Conservation (phyloP, 2,113 vertebrate species). For the Misgurnus mizolepis region DNA sequence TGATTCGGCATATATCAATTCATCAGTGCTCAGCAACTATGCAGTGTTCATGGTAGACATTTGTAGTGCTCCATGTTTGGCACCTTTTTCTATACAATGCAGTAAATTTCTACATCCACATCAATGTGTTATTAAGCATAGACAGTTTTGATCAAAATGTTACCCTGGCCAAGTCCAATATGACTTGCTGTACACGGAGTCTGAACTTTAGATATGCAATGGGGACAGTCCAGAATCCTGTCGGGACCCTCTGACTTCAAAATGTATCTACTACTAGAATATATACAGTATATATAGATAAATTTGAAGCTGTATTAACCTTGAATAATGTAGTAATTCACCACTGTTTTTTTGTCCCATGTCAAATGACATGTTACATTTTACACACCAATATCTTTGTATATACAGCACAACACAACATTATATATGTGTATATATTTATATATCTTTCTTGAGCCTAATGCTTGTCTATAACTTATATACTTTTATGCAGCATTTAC, state of each 20-base stretch:
- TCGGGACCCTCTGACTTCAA: no score
- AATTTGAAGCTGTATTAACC: constrained; percentile 9
- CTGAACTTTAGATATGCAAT: constrained; percentile 19
- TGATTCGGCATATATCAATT: constrained; percentile 52
- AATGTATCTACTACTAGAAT: not conserved
- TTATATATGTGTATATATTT: not conserved
- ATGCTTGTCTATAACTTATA: not conserved
- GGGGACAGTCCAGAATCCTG: not conserved
- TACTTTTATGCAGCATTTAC: no score
- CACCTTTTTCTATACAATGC: constrained; percentile 63
- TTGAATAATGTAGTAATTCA: constrained; percentile 16
- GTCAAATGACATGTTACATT: constrained; percentile 36
- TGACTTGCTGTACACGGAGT: constrained; percentile 9
- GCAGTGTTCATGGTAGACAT: constrained; percentile 56
- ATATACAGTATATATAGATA: no score
- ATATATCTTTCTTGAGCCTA: constrained; percentile 9
- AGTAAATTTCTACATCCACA: constrained; percentile 64
- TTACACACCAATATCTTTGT: constrained; percentile 14
- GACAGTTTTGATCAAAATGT: constrained; percentile 7
- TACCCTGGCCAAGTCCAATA: not conserved
- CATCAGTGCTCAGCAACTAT: constrained; percentile 68
- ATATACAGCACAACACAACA: no score
- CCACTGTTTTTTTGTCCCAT: constrained; percentile 19
- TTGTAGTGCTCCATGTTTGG: constrained; percentile 42
- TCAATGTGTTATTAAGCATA: constrained; percentile 11